Percentiles rank a stretch among this genome's conserved stretches.
Evolutionary conservation across 2,888 invertebrate genomes (phyloP).

Genomic region (Gastracanthus pulcherrimus): DNA sequence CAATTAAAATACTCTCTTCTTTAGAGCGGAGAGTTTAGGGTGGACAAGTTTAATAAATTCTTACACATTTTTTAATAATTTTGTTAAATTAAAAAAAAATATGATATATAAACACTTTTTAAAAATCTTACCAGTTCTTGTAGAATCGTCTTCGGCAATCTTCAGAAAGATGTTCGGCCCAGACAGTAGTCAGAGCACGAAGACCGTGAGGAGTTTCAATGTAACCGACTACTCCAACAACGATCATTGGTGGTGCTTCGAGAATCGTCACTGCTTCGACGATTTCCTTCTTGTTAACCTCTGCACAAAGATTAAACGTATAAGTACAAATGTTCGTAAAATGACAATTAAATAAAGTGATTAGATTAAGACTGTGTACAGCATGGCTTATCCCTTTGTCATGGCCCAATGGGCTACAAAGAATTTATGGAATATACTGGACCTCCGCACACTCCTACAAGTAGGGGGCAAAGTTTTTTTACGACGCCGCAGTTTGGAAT

Average conservation of each 20-base stretch:
- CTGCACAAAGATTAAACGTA: constrained; percentile 78
- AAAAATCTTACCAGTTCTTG: constrained; percentile 94
- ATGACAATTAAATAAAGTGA: constrained; percentile 4
- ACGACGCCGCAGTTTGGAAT: constrained; percentile 83
- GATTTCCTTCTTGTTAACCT: constrained; percentile 99
- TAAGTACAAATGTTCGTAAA: constrained; percentile 1
- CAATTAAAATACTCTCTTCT: constrained; percentile 72
- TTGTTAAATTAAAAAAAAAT: not conserved
- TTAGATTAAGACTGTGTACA: constrained; percentile 78
- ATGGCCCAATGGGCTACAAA: constrained; percentile 84
- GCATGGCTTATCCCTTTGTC: constrained; percentile 87
- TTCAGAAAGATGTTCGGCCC: constrained; percentile 99
- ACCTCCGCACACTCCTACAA: constrained; percentile 79
- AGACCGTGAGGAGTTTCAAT: constrained; percentile 99
- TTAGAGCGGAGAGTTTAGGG: constrained; percentile 75
- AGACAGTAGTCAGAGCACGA: constrained; percentile 95
- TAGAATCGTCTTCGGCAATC: constrained; percentile 99
- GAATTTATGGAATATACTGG: constrained; percentile 88
- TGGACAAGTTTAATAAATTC: constrained; percentile 60
- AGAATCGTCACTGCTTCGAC: constrained; percentile 99
- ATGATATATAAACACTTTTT: not conserved
- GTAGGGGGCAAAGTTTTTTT: constrained; percentile 80
- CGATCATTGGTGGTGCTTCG: constrained; percentile 98
- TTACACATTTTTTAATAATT: constrained; percentile 44
- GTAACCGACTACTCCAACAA: constrained; percentile 98